Conservation (phyloP, 53 echinoderm and acorn worm genomes). For the Astropecten irregularis region DNA sequence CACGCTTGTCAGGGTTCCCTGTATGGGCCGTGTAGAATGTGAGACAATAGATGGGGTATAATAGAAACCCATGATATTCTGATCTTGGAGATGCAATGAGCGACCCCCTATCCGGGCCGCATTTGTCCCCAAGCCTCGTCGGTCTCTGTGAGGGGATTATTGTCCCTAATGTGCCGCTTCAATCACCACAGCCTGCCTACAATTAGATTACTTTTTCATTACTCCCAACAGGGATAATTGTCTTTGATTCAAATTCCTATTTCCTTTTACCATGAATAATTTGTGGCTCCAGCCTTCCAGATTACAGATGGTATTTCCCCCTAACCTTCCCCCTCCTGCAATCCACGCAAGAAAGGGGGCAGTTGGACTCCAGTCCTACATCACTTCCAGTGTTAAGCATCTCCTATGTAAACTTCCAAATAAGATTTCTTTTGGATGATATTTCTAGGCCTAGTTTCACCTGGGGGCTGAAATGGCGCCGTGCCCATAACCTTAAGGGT, state of each 20-base stretch:
- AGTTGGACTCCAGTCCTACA: not conserved
- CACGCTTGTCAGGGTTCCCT: not conserved
- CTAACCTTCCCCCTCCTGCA: not conserved
- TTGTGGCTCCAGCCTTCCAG: constrained; percentile 14
- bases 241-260: constrained; percentile 56
- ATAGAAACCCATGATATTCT: constrained; percentile 1
- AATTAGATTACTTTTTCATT: constrained; percentile 63
- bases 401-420: not conserved
- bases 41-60: constrained; percentile 29
- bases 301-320: constrained; percentile 11
- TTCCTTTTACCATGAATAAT: constrained; percentile 52
- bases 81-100: not conserved
- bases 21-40: not conserved
- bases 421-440: not conserved
- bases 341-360: not conserved
- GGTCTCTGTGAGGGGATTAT: constrained; percentile 48
- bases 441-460: not conserved
- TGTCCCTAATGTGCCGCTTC: constrained; percentile 47
- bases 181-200: constrained; percentile 51
- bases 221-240: constrained; percentile 63
- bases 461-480: not conserved
- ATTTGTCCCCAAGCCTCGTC: constrained; percentile 16
- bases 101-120: not conserved
- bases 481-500: not conserved
- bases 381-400: not conserved